Evolutionary conservation across 2,888 invertebrate species (phyloP).

Genomic region (Synanthedon tipuliformis): DNA sequence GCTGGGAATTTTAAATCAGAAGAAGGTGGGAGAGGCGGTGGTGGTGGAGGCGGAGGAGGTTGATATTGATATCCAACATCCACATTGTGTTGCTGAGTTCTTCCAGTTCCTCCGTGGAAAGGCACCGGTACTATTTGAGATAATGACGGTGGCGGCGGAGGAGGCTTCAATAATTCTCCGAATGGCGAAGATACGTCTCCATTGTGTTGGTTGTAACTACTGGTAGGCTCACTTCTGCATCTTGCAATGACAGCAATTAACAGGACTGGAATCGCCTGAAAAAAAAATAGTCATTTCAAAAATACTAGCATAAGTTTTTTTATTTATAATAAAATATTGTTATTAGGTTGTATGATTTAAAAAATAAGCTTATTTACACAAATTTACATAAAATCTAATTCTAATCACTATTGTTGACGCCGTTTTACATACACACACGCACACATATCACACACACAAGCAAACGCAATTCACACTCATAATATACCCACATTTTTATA

Average conservation of each 20-base stretch:
- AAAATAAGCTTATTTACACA: too few relatives aligned
- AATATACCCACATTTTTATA: too few relatives aligned
- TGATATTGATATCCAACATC: slow-evolving; percentile 45
- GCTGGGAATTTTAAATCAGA: slow-evolving; percentile 54
- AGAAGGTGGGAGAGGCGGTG: slow-evolving; percentile 15
- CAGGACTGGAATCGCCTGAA: slow-evolving; percentile 48
- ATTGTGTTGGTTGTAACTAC: slow-evolving; percentile 26
- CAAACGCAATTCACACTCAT: too few relatives aligned
- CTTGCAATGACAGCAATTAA: slow-evolving; percentile 31
- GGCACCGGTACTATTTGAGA: slow-evolving; percentile 47
- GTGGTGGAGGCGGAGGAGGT: slow-evolving; percentile 26
- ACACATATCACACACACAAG: too few relatives aligned
- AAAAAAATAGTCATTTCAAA: slow-evolving; percentile 13
- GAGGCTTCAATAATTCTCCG: slow-evolving; percentile 53
- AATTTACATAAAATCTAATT: too few relatives aligned
- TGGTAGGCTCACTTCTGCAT: slow-evolving; percentile 35
- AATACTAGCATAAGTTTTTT: too few relatives aligned
- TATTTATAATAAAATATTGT: too few relatives aligned
- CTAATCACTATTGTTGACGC: too few relatives aligned
- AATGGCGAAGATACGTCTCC: slow-evolving; percentile 37
- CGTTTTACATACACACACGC: too few relatives aligned
- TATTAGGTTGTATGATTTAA: too few relatives aligned
- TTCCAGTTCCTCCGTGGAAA: slow-evolving; percentile 41
- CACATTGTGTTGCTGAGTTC: slow-evolving; percentile 40
- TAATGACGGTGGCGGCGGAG: slow-evolving; percentile 41